Evolutionary conservation across 2,113 vertebrate species (phyloP).

Genomic region (Entomyzon cyanotis): DNA sequence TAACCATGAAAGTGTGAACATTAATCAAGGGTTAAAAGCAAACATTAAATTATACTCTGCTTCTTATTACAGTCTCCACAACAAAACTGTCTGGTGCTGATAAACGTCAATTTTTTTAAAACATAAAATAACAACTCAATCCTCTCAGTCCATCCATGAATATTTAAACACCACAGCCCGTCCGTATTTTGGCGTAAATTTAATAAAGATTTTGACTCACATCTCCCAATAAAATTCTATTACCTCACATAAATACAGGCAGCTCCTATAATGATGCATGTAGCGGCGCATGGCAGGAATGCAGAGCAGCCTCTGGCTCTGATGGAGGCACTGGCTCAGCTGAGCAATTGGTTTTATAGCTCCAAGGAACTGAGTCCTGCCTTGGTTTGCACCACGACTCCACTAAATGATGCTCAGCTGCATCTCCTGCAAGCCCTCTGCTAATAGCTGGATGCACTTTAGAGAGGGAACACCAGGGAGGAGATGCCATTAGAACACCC

Average conservation of each 20-base stretch:
- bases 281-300: slow-evolving; percentile 62
- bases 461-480: slow-evolving; percentile 27
- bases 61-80: background rate
- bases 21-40: background rate
- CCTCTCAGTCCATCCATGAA: background rate
- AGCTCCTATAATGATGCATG: slow-evolving; percentile 59
- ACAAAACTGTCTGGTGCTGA: background rate
- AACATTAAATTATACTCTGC: background rate
- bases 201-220: background rate
- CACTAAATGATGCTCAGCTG: slow-evolving; percentile 30
- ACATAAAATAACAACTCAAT: background rate
- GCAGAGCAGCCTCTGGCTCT: background rate
- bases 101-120: background rate
- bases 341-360: slow-evolving; percentile 25
- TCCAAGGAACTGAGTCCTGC: background rate
- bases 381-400: slow-evolving; percentile 17
- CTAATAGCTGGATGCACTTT: slow-evolving; percentile 69
- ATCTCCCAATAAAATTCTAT: slow-evolving; percentile 31
- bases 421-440: background rate
- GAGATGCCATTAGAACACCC: slow-evolving; percentile 38
- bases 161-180: background rate
- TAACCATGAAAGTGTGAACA: background rate
- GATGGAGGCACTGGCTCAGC: background rate
- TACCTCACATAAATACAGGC: slow-evolving; percentile 69
- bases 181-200: background rate